phyloP scores from a whole-genome alignment of 2,888 invertebrate species.

The Tachina fera region DNA sequence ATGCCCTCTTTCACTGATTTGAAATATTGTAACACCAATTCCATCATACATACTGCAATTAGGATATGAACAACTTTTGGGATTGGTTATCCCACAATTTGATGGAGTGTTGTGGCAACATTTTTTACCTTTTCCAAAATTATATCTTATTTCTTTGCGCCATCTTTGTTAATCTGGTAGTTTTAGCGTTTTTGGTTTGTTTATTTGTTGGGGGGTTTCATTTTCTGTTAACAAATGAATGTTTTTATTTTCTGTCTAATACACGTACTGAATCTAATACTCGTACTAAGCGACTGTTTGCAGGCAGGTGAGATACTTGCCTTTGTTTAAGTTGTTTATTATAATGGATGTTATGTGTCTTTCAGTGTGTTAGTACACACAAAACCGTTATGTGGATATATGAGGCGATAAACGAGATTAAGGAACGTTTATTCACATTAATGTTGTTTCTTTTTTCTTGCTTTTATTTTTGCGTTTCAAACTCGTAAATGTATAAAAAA shows the following conservation, averaged over 20 bases:
- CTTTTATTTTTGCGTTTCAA: constrained; percentile 48
- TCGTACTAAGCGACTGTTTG: background rate
- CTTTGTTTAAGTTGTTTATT: constrained; percentile 75
- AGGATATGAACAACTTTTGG: too few species aligned
- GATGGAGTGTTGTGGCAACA: background rate
- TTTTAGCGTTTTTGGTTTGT: constrained; percentile 9
- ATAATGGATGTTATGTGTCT: constrained; percentile 75
- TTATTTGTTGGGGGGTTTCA: constrained; percentile 14
- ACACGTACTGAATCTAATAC: too few species aligned
- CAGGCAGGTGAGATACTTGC: constrained; percentile 4
- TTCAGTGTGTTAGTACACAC: constrained; percentile 60
- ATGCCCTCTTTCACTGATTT: too few species aligned
- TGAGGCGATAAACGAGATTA: constrained; percentile 79
- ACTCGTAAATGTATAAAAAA: constrained; percentile 56
- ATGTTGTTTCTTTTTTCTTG: constrained; percentile 37
- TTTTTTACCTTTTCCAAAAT: background rate
- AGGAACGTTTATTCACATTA: constrained; percentile 73
- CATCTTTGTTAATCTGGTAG: constrained; percentile 21
- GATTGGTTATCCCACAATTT: too few species aligned
- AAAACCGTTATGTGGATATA: constrained; percentile 75
- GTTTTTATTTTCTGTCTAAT: too few species aligned
- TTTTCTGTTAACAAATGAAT: background rate
- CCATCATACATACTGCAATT: too few species aligned
- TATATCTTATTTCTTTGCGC: background rate
- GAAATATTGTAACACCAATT: too few species aligned